Percentiles rank a stretch among this genome's conserved stretches.
Evolutionary conservation across 2,888 invertebrate genomes (phyloP).

Genomic region (Dimorphilus gyrociliatus): DNA sequence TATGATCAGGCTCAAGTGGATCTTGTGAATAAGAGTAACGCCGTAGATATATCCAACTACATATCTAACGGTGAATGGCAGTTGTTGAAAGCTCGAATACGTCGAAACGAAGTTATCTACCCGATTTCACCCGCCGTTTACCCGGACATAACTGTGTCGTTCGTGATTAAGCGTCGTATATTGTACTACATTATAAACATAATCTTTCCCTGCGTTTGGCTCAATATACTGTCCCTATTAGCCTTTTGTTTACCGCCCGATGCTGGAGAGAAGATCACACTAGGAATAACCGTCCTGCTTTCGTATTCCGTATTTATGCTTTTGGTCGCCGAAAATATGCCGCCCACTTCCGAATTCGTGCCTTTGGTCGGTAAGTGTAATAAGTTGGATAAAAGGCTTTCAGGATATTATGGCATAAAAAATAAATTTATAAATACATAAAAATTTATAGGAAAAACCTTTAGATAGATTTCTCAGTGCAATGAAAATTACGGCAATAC

Average conservation of each 20-base stretch:
- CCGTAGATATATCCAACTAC: slow-evolving; percentile 22
- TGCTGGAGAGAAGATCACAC: slow-evolving; percentile 39
- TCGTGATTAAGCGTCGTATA: slow-evolving; percentile 39
- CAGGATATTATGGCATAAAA: not conserved
- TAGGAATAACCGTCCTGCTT: slow-evolving; percentile 39
- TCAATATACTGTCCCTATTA: slow-evolving; percentile 38
- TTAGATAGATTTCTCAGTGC: too few species aligned
- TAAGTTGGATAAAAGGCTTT: too few species aligned
- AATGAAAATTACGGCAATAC: too few species aligned
- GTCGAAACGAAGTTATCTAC: slow-evolving; percentile 24
- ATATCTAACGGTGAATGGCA: slow-evolving; percentile 32
- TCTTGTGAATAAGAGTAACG: slow-evolving; percentile 30
- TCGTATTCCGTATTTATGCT: slow-evolving; percentile 40
- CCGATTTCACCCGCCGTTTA: slow-evolving; percentile 23
- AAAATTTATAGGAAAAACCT: not conserved
- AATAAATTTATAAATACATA: not conserved
- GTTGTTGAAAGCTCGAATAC: slow-evolving; percentile 17
- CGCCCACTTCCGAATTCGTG: slow-evolving; percentile 40
- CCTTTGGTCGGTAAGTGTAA: slow-evolving; percentile 36
- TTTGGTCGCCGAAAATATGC: slow-evolving; percentile 40
- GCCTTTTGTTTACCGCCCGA: slow-evolving; percentile 39
- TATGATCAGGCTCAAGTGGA: slow-evolving; percentile 33
- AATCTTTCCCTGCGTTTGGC: slow-evolving; percentile 39
- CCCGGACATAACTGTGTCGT: slow-evolving; percentile 39
- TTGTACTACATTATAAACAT: slow-evolving; percentile 35